Evolutionary conservation across 2,113 vertebrate species (phyloP), one percentile per base, ranked within the genome.

Genomic region (Chaetura pelagica): DNA sequence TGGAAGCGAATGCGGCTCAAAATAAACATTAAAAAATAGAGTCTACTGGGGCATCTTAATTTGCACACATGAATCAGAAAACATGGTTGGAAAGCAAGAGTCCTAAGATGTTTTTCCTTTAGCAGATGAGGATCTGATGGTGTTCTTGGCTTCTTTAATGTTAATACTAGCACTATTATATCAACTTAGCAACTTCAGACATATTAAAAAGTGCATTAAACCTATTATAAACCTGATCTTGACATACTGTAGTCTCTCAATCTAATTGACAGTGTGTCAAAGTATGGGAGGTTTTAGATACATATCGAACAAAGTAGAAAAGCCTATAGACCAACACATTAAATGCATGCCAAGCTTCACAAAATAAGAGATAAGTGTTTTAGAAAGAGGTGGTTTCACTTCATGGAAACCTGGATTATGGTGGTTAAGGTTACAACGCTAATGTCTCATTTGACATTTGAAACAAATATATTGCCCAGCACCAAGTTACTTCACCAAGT

Each of bases 151-250:
- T 8, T 62, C 35, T 84, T 89, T 87, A 57, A 34, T 83, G 38
- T 73, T 91, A 85, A 49, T 72, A 32, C 4, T 26, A 58, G 59
- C 44, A 59, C 23, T 92, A 7, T 52, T 49, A 35, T 66, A 76
- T 46, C 51, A 80, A 62, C 57, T 58, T 32, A 67, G 52, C 52
- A 81, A 30, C 74, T 87, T 61, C 62, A 96, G 71, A 17, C 54
- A 54, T 54, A 58, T 87, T 61, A 73, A 49, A 35, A 67, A 91
- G 42, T 86, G 80, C 85, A 73, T 96, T 87, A 95, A 91, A 66
- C 17, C 38, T n/a, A 49, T 85, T 94, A 76, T 35, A 57, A 91
- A 76, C n/a, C 46, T 16, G 12, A 76, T 91, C 51, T 85, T 91
- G 89, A 66, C 52, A 20, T 76, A 4, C 48, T 48, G 12, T 72